These are phyloP conservation scores for Camptogramma bilineatum DNA, from an alignment of 2,888 invertebrate genomes.

Conservation along the genomic window DNA sequence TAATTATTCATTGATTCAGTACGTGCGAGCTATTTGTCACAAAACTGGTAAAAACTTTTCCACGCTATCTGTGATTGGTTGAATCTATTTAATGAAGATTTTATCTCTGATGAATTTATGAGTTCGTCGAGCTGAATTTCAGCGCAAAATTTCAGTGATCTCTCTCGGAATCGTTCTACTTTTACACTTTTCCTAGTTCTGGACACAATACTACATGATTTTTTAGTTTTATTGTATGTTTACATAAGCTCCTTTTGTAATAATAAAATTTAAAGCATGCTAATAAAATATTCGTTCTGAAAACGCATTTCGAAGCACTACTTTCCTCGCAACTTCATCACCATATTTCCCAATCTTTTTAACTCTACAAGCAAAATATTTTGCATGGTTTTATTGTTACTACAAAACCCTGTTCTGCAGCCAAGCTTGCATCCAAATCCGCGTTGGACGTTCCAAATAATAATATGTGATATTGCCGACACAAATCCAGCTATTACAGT, in stretches of 20 bases:
- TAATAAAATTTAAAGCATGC: no score
- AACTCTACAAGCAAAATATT: no score
- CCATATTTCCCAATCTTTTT: no score
- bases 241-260: no score
- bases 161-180: not conserved
- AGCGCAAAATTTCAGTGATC: not conserved
- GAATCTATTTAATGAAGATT: not conserved
- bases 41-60: slow-evolving; percentile 6
- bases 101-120: not conserved
- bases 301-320: no score
- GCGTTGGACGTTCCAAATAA: slow-evolving; percentile 23
- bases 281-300: no score
- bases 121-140: not conserved
- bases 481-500: slow-evolving; percentile 28
- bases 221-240: no score
- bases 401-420: not conserved
- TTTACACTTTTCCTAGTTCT: not conserved
- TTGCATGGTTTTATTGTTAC: not conserved
- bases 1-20: slow-evolving; percentile 33
- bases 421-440: not conserved
- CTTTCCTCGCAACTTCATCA: no score
- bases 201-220: no score
- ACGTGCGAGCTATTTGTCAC: slow-evolving; percentile 13
- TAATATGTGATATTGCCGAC: slow-evolving; percentile 35
- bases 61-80: not conserved